Conservation (phyloP, 2,797 vertebrate genomes). For the Glossophaga mutica region DNA sequence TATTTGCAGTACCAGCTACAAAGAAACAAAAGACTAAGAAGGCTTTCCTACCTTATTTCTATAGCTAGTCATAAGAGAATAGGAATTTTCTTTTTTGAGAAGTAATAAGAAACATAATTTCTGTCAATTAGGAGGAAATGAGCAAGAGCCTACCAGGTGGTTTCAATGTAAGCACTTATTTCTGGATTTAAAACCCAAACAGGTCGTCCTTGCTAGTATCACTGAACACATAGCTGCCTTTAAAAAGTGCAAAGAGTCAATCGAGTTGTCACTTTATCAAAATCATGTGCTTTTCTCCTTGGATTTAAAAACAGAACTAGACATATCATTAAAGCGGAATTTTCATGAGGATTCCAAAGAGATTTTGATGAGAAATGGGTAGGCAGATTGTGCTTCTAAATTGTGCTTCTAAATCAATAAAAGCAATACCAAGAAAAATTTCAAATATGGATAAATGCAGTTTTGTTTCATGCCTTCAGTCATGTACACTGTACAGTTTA, state of each 20-base stretch:
- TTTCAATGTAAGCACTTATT: constrained; percentile 24
- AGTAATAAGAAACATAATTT: background rate
- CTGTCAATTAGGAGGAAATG: background rate
- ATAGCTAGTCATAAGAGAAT: background rate
- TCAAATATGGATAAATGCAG: background rate
- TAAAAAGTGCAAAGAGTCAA: background rate
- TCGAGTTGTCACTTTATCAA: background rate
- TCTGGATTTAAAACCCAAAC: background rate
- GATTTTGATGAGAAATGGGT: background rate
- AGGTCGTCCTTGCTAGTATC: background rate
- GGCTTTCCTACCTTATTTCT: background rate
- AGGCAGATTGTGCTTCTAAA: background rate
- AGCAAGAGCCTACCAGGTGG: background rate
- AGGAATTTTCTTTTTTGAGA: constrained; percentile 34
- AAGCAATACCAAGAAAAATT: constrained; percentile 10
- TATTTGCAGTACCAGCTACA: background rate
- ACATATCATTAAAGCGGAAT: background rate
- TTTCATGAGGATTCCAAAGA: constrained; percentile 3
- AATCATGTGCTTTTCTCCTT: background rate
- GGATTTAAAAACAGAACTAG: background rate
- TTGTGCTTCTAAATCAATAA: constrained; percentile 14
- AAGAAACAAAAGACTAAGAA: background rate
- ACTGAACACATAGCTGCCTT: background rate
- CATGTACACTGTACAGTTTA: background rate
- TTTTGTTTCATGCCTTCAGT: constrained; percentile 14